Percentiles rank a stretch among this genome's conserved stretches.
Evolutionary conservation across 1,140 invertebrate genomes (phyloP).

Genomic region (Ectropis grisescens): DNA sequence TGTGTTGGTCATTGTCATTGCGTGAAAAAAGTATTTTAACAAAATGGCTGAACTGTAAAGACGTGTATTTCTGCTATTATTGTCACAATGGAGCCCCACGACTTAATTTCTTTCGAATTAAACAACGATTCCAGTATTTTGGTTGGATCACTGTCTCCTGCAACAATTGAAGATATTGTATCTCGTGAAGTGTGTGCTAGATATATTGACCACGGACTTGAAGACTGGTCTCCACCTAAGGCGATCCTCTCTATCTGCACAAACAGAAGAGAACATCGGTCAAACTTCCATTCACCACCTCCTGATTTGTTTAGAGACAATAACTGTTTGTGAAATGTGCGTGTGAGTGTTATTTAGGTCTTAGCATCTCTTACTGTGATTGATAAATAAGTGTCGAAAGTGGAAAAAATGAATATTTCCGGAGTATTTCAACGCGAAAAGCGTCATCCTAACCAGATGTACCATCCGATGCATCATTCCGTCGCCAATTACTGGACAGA

Average conservation of each 20-base stretch:
- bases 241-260: no score
- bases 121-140: constrained; percentile 31
- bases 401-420: constrained; percentile 39
- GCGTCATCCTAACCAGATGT: constrained; percentile 15
- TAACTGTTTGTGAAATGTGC: constrained; percentile 20
- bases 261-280: no score
- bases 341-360: constrained; percentile 33
- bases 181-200: no score
- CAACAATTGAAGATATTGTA: no score
- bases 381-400: constrained; percentile 19
- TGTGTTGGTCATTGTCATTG: no score
- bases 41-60: constrained; percentile 65
- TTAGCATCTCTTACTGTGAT: constrained; percentile 35
- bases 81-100: constrained; percentile 53
- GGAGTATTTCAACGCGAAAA: constrained; percentile 30
- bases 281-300: constrained; percentile 26
- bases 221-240: no score
- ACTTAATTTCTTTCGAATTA: constrained; percentile 32
- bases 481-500: constrained; percentile 36
- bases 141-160: no score
- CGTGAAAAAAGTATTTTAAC: no score
- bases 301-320: constrained; percentile 27
- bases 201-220: no score
- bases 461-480: constrained; percentile 22
- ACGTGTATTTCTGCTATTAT: constrained; percentile 44